Conservation (phyloP, 2,113 vertebrate species). For the Eupsittula cactorum region DNA sequence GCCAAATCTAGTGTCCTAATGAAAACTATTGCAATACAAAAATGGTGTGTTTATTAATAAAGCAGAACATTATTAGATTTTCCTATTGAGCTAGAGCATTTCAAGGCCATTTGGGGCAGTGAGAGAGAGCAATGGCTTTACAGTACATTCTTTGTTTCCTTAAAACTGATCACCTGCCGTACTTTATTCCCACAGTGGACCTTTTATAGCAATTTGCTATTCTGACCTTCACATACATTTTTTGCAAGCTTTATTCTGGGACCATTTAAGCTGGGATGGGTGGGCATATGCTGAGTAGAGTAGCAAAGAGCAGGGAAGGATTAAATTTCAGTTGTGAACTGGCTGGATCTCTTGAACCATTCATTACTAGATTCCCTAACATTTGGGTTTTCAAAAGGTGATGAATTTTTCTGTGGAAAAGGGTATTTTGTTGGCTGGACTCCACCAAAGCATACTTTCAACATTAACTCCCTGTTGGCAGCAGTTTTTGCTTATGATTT, state of each 20-base stretch:
- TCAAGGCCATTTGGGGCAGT: constrained; percentile 1
- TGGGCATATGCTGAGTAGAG: constrained; percentile 8
- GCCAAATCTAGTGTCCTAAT: not conserved
- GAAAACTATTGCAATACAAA: constrained; percentile 21
- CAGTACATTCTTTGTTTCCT: constrained; percentile 65
- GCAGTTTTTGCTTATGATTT: constrained; percentile 39
- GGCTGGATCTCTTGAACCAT: constrained; percentile 32
- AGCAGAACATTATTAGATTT: constrained; percentile 40
- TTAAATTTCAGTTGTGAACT: constrained; percentile 52
- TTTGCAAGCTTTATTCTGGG: constrained; percentile 56
- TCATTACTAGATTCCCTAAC: constrained; percentile 47
- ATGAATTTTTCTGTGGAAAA: constrained; percentile 53
- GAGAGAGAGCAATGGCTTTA: constrained; percentile 7
- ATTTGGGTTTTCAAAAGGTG: constrained; percentile 53
- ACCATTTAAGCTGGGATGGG: constrained; percentile 8
- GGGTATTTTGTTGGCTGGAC: constrained; percentile 48
- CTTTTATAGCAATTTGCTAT: constrained; percentile 62
- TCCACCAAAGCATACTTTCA: constrained; percentile 46
- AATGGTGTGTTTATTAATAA: constrained; percentile 54
- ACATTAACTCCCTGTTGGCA: constrained; percentile 49
- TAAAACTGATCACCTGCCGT: constrained; percentile 67
- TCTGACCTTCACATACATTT: constrained; percentile 63
- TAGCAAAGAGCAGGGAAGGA: constrained; percentile 24
- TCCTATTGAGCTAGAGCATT: constrained; percentile 29
- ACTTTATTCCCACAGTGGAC: constrained; percentile 62